These are phyloP conservation scores for Chroicocephalus ridibundus DNA, from an alignment of 2,113 vertebrate genomes.

Conservation along the genomic window DNA sequence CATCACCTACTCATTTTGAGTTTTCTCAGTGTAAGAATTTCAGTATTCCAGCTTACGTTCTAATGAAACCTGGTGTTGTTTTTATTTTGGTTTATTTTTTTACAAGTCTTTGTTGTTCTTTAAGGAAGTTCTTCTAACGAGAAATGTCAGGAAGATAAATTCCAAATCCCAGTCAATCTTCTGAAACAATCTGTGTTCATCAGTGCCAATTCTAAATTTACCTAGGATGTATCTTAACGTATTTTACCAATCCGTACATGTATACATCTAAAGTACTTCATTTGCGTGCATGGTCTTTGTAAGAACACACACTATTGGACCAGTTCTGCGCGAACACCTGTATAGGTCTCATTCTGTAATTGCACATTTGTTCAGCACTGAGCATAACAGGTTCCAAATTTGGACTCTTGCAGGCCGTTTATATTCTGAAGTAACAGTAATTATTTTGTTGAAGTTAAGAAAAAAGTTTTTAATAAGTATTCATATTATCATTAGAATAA, in stretches of 20 bases:
- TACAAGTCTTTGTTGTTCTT: neutral
- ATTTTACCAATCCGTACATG: neutral
- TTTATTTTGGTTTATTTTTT: neutral
- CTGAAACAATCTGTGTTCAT: neutral
- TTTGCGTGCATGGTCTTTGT: neutral
- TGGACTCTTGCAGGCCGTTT: neutral
- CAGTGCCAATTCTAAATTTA: neutral
- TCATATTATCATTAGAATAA: neutral
- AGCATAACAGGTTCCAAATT: neutral
- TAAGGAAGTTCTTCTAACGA: neutral
- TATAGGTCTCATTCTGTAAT: neutral
- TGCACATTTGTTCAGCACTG: neutral
- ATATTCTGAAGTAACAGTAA: neutral
- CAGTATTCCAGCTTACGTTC: neutral
- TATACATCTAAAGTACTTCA: neutral
- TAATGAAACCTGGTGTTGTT: neutral
- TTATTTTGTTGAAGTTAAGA: neutral
- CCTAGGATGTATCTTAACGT: neutral
- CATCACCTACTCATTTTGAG: neutral
- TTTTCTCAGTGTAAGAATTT: neutral
- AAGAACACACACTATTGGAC: neutral
- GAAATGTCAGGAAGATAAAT: neutral
- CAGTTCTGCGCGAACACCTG: neutral
- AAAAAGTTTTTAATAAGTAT: neutral
- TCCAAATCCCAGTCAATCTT: neutral